These are phyloP conservation scores for Leucophenga maculata DNA, from an alignment of 2,888 invertebrate genomes.

Conservation along the genomic window DNA sequence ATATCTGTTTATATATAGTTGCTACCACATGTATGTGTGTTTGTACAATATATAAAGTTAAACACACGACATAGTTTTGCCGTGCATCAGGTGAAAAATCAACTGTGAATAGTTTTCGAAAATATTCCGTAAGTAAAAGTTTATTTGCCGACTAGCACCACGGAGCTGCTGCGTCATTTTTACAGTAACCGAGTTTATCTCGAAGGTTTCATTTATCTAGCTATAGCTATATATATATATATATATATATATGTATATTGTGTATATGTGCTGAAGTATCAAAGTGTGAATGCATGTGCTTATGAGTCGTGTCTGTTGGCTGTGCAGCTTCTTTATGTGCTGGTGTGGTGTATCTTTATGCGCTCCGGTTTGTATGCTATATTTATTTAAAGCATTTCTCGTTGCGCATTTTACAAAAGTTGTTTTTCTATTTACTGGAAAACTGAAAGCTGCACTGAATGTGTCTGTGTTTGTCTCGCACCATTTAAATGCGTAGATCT, in stretches of 20 bases:
- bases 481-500: conserved; percentile 2
- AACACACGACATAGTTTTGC: conserved; percentile 15
- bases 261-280: background rate
- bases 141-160: conserved; percentile 49
- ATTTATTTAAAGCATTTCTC: conserved; percentile 16
- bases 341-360: background rate
- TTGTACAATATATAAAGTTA: conserved; percentile 49
- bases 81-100: conserved; percentile 66
- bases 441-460: conserved; percentile 39
- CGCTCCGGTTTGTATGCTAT: background rate
- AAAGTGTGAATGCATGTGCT: conserved; percentile 14
- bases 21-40: conserved; percentile 37
- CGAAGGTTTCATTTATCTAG: background rate
- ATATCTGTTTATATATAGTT: background rate
- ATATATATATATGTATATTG: too few relatives aligned
- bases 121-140: conserved; percentile 59
- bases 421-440: conserved; percentile 47
- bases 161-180: conserved; percentile 10
- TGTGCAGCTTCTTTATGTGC: background rate
- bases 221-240: too few relatives aligned
- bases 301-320: background rate
- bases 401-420: conserved; percentile 12
- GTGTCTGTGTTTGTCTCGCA: conserved; percentile 47
- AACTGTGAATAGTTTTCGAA: conserved; percentile 65
- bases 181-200: background rate